phyloP scores from a whole-genome alignment of 1,140 invertebrate species.

The Leptinotarsa lineolata region DNA sequence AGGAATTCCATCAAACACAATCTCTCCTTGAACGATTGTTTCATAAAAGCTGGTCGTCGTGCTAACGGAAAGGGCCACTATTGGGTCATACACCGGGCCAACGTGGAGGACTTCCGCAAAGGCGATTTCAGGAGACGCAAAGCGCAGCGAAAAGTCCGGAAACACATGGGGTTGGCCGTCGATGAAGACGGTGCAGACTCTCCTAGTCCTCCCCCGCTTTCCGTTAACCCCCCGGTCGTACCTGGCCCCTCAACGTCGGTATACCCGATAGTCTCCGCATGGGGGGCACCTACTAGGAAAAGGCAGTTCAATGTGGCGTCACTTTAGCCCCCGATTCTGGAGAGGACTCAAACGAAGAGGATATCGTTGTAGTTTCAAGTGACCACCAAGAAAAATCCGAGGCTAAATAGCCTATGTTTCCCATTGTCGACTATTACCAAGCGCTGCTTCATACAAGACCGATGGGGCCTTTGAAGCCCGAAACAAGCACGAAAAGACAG shows the following conservation, averaged over 20 bases:
- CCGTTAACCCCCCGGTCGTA: conserved; percentile 64
- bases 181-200: conserved; percentile 92
- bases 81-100: conserved; percentile 97
- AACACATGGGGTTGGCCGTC: conserved; percentile 96
- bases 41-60: conserved; percentile 93
- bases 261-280: conserved; percentile 58
- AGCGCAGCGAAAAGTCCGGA: conserved; percentile 92
- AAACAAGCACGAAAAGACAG: conserved; percentile 33
- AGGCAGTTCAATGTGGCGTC: conserved; percentile 94
- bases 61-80: conserved; percentile 98
- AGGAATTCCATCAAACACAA: conserved; percentile 97
- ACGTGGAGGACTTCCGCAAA: conserved; percentile 94
- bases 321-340: conserved; percentile 83
- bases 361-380: conserved; percentile 70
- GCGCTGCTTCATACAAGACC: conserved; percentile 53
- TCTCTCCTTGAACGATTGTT: conserved; percentile 96
- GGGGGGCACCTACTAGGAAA: conserved; percentile 66
- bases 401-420: conserved; percentile 51
- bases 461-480: conserved; percentile 26
- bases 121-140: conserved; percentile 95
- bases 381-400: conserved; percentile 59
- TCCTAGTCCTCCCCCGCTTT: conserved; percentile 82
- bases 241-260: conserved; percentile 56
- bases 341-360: conserved; percentile 63
- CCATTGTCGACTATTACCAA: conserved; percentile 57